These are phyloP conservation scores for Scylla paramamosain DNA, from an alignment of 1,140 invertebrate species.

Conservation along the genomic window DNA sequence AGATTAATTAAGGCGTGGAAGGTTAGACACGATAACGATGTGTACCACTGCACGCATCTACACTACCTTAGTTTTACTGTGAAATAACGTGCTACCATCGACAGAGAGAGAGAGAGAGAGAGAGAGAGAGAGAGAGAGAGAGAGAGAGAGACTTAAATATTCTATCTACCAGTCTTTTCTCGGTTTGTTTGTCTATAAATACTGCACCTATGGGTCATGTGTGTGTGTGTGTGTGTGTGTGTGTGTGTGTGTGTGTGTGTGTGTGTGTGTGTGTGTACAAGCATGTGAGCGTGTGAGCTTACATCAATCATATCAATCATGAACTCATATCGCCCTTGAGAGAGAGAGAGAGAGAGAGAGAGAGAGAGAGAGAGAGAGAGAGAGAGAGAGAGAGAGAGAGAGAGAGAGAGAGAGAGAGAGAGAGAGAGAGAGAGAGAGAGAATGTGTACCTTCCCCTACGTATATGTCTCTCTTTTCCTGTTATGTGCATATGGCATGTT, in stretches of 20 bases:
- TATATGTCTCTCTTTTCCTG: too few species aligned
- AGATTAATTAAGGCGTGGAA: slow-evolving; percentile 56
- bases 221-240: slow-evolving; percentile 5
- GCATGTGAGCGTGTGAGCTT: neutral
- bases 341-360: slow-evolving; percentile 26
- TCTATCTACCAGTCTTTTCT: neutral
- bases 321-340: neutral
- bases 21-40: neutral
- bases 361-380: too few species aligned
- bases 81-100: too few species aligned
- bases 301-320: neutral
- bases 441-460: neutral
- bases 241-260: slow-evolving; percentile 20
- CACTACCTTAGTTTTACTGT: neutral
- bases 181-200: too few species aligned
- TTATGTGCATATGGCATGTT: too few species aligned
- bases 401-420: slow-evolving; percentile 35
- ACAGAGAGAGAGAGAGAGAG: neutral
- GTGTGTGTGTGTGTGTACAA: neutral
- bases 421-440: slow-evolving; percentile 8
- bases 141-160: neutral
- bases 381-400: neutral
- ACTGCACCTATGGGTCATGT: too few species aligned
- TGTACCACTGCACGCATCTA: neutral
- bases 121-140: slow-evolving; percentile 1